Base-by-base conservation (phyloP, 2,888 invertebrate genomes). In the Hecatera dysodea region DNA sequence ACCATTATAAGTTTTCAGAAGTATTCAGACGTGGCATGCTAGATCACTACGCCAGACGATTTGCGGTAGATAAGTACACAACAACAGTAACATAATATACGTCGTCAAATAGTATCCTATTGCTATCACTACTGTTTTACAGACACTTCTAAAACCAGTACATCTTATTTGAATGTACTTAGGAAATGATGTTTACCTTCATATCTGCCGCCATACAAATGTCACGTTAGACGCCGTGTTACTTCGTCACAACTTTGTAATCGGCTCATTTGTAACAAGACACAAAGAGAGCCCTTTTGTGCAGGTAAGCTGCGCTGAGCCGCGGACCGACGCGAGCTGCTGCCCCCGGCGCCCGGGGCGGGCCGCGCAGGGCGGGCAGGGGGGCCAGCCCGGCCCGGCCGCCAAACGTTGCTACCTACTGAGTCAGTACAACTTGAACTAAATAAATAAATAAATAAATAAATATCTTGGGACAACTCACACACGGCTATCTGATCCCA, bases 301-400 rank as follows among this genome's bases (percentile, higher is more conserved):
- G 59, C 59, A 75, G 73, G 70, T 81, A 78, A 53, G 33, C 42
- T 53, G 53, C 78, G 86, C 84, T 86, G 69, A 86, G 80, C 64
- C 67, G 67, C 53, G 81, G 76, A 78, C 75, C 63, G 60, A 61
- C 62, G 76, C 75, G 74, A 80, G 67, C 74, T 56, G 61, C 50
- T 39, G 52, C 4, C 9, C 17, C 15, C 19, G 61, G 55, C 15
- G 55, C 42, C 42, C 65, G 12, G 19, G n/a, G 1, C 39, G 42
- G 24, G 27, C 39, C 29, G 22, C 29, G 19, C 36, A 6, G 15
- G 2, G 44, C 24, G 22, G 19, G 17, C 53, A 75, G 74, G n/a
- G 59, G n/a, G 33, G 9, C 57, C 29, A 73, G 6, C 61, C 22
- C 9, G 29, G 1, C 2, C 12, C 27, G 67, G 24, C 24, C 9